phyloP scores from a whole-genome alignment of 92 coral and sea anemone species.

The Zoanthus sansibaricus region DNA sequence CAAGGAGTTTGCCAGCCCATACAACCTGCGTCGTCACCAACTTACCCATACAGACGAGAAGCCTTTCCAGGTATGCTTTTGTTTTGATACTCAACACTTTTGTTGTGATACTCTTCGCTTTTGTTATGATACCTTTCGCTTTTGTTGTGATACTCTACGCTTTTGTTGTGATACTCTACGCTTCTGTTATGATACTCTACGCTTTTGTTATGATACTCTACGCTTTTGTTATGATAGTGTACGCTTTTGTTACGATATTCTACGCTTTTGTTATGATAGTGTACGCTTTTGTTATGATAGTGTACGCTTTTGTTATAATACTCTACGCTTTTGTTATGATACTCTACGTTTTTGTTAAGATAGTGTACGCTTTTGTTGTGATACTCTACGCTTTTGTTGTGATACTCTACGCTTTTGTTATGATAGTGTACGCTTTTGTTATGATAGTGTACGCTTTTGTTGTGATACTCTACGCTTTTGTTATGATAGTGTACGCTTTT shows the following conservation, averaged over 20 bases:
- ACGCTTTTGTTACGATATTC: background rate
- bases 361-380: background rate
- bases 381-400: background rate
- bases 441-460: background rate
- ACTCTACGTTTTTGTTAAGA: background rate
- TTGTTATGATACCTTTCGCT: too few species aligned
- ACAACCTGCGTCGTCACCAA: constrained; percentile 95
- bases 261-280: background rate
- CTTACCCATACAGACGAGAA: constrained; percentile 99
- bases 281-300: too few species aligned
- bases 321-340: background rate
- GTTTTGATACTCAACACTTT: background rate
- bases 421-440: background rate
- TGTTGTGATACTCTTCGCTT: too few species aligned
- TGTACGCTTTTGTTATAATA: too few species aligned
- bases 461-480: too few species aligned
- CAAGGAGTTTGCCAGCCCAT: constrained; percentile 99
- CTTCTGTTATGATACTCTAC: background rate
- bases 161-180: background rate
- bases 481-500: too few species aligned
- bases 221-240: background rate
- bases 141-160: background rate
- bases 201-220: too few species aligned
- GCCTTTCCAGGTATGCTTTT: constrained; percentile 64
- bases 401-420: too few species aligned